Conservation (phyloP, 2,888 invertebrate species). For the Diaprepes abbreviatus region DNA sequence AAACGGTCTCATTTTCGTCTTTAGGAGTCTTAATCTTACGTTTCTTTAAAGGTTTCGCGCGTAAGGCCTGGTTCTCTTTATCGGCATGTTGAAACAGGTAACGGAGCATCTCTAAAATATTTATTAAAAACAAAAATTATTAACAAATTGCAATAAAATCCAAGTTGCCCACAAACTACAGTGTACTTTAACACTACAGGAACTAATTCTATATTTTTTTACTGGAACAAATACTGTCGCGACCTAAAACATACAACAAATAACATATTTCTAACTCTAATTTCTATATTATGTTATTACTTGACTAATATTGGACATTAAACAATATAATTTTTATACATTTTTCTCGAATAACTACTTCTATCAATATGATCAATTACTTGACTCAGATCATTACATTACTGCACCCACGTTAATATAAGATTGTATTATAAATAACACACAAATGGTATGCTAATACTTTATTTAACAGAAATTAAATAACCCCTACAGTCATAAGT, state of each 20-base stretch:
- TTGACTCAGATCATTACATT: not conserved
- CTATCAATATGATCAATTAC: not conserved
- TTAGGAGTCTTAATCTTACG: slow-evolving; percentile 32
- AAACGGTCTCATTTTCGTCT: slow-evolving; percentile 9
- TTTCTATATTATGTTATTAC: not conserved
- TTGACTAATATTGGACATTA: not conserved
- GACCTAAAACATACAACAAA: slow-evolving; percentile 27
- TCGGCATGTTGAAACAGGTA: slow-evolving; percentile 27
- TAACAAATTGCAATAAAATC: slow-evolving; percentile 4
- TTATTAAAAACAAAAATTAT: slow-evolving; percentile 25
- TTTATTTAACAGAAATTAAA: no score
- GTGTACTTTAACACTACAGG: slow-evolving; percentile 9
- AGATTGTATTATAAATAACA: not conserved
- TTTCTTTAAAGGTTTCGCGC: slow-evolving; percentile 41
- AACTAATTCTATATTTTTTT: slow-evolving; percentile 5
- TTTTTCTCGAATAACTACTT: no score
- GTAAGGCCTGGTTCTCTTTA: slow-evolving; percentile 51
- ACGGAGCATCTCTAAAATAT: slow-evolving; percentile 34
- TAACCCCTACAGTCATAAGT: no score
- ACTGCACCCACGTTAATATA: not conserved
- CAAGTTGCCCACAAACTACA: slow-evolving; percentile 19
- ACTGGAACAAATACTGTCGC: slow-evolving; percentile 21
- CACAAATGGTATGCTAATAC: not conserved
- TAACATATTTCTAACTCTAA: not conserved
- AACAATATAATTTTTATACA: no score